Evolutionary conservation across 2,888 invertebrate genomes (phyloP), one percentile per base, ranked within the genome.

Genomic region (Lepidocyrtinus sp.): DNA sequence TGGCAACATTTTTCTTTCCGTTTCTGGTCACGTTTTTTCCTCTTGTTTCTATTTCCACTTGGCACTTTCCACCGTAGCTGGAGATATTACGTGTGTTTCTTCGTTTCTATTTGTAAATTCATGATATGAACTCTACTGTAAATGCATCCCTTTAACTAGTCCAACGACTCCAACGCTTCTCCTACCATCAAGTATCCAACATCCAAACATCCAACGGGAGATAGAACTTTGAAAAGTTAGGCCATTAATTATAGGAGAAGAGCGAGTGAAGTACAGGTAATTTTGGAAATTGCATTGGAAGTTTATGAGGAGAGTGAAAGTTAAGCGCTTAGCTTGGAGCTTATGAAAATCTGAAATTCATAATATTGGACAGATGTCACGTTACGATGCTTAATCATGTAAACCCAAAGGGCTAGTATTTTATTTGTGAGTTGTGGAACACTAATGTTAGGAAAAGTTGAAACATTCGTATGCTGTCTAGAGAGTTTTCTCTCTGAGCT

Each of bases 361-460:
- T 50, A 50, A 50, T 50, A 50, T 50, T 50, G 50, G 2, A 50
- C 50, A 50, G 50, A 50, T 50, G 50, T 50, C 50, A 50, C 50
- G 50, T 50, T n/a, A 50, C 50, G 50, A 50, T 50, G 50, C 50
- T 50, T 50, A 50, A 50, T 50, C 50, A 50, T 50, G 50, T 50
- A 50, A 50, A 17, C 50, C 50, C 50, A 50, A 50, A 50, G 50
- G 50, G 15, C n/a, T 36, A 36, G 36, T 7, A 36, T 50, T 50
- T 7, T 17, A 50, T 50, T 50, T 50, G 36, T n/a, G 15, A 7
- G 2, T 50, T 2, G 5, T 50, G 17, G 50, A n/a, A 7, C n/a
- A 7, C 15, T n/a, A n/a, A n/a, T n/a, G n/a, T 36, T 50, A 50
- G 50, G 50, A 12, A 50, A 50, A 50, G n/a, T 50, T 50, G 50